Conservation (phyloP, 1,140 invertebrate species). For the Subanguina moxae region DNA sequence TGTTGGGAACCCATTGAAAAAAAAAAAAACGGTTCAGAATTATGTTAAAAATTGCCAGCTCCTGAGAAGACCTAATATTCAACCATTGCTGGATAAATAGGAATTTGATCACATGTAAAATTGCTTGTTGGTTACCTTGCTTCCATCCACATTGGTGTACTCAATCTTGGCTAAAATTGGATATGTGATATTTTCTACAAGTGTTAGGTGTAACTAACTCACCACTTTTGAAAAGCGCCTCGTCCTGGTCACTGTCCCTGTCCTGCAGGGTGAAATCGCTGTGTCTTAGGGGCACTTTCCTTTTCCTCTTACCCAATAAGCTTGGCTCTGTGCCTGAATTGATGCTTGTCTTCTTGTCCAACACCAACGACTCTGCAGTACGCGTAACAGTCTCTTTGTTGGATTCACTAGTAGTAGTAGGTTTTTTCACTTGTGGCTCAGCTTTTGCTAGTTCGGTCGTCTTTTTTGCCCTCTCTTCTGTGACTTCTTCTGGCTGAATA, state of each 20-base stretch:
- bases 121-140: conserved; percentile 6
- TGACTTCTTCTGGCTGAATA: not conserved
- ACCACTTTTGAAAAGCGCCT: conserved; percentile 12
- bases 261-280: conserved; percentile 14
- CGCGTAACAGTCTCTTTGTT: not conserved
- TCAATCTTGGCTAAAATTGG: conserved; percentile 21
- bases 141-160: conserved; percentile 23
- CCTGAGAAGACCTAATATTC: not conserved
- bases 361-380: too few relatives aligned
- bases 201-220: not conserved
- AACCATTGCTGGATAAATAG: conserved; percentile 5
- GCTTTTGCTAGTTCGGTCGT: too few relatives aligned
- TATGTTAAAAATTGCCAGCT: too few relatives aligned
- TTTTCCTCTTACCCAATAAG: conserved; percentile 2
- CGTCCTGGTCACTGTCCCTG: conserved; percentile 12
- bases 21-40: too few relatives aligned
- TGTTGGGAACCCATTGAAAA: too few relatives aligned
- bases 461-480: not conserved
- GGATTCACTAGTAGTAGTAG: not conserved
- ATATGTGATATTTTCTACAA: not conserved
- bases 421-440: too few relatives aligned
- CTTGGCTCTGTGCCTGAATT: too few relatives aligned
- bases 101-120: not conserved
- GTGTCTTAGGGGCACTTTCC: conserved; percentile 27
- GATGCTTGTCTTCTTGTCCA: too few relatives aligned